Base-by-base conservation (phyloP, 1,140 invertebrate genomes). In the Adoxophyes honmai region DNA sequence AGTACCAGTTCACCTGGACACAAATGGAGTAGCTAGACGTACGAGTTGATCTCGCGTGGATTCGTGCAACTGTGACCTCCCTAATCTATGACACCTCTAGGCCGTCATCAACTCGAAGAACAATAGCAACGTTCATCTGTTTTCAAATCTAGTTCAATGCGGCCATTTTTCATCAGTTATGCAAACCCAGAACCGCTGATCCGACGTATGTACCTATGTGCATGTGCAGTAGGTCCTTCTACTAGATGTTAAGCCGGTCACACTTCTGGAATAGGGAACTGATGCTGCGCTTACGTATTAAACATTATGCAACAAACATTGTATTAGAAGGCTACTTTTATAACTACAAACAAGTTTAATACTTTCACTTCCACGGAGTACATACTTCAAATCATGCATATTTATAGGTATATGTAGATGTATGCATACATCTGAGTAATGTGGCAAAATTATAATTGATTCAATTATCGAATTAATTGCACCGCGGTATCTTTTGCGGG, bases 251-350 rank as follows among this genome's bases (percentile, higher is more conserved):
- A 48, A 48, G 16, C 21, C n/a, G 15, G 39, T 48, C 42, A 48
- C 42, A 18, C 21, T 48, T 48, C 18, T 21, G 42, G 42, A 48
- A 48, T 48, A 48, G 42, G 42, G 42, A 48, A 33, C 21, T 11
- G 6, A 6, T 28, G 21, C 21, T 28, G 21, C n/a, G n/a, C 42
- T 48, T 48, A 48, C 42, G 42, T 48, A 48, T 33, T 48, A 21
- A n/a, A 4, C n/a, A 18, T 48, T 48, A 14, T 18, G 42, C 28
- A 48, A 48, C 16, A 48, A 44, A 44, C 16, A 21, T 48, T 48
- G 42, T 48, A 18, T 18, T 42, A 42, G 42, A 48, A 28, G 42
- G 42, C 42, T 48, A 48, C 42, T 48, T 48, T 48, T 48, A 48
- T 28, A 28, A 28, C 21, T 28, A 28, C 18, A 16, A 48, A 48